These are phyloP conservation scores for Rhabdomys pumilio DNA, from an alignment of 2,797 vertebrate species.

Conservation along the genomic window DNA sequence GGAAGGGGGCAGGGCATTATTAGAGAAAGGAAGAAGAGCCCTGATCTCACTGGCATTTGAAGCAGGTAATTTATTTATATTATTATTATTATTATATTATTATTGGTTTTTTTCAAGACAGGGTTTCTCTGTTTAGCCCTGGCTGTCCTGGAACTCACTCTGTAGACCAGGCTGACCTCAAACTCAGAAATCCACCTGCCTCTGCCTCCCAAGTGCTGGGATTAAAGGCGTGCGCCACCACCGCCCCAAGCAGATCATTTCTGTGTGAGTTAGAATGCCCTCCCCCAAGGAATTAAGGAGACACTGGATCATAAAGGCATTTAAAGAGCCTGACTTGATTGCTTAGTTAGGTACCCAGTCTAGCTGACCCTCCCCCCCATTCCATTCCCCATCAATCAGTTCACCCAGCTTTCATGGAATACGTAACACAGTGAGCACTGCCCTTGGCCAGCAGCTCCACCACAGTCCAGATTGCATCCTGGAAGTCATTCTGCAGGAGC, in stretches of 20 bases:
- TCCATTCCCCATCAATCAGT: background rate
- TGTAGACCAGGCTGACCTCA: too few relatives aligned
- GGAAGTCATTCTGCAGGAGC: background rate
- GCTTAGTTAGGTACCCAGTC: background rate
- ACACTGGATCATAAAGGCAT: background rate
- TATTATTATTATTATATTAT: too few relatives aligned
- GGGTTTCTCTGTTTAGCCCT: too few relatives aligned
- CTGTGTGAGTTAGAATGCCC: background rate
- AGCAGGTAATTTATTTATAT: too few relatives aligned
- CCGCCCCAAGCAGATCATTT: too few relatives aligned
- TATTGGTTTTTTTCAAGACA: too few relatives aligned
- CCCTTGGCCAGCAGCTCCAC: background rate
- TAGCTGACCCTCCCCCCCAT: background rate
- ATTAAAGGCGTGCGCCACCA: too few relatives aligned
- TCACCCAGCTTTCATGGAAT: background rate
- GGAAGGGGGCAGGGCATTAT: background rate
- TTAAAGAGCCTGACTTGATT: constrained; percentile 28
- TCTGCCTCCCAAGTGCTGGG: too few relatives aligned
- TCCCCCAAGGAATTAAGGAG: background rate
- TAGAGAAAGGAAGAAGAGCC: background rate
- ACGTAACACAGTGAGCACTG: background rate
- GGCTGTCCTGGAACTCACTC: too few relatives aligned
- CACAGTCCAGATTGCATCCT: background rate
- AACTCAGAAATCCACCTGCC: too few relatives aligned
- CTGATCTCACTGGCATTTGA: background rate